These are phyloP conservation scores for Drosophila bunnanda DNA, from an alignment of 2,888 invertebrate genomes.

Conservation along the genomic window DNA sequence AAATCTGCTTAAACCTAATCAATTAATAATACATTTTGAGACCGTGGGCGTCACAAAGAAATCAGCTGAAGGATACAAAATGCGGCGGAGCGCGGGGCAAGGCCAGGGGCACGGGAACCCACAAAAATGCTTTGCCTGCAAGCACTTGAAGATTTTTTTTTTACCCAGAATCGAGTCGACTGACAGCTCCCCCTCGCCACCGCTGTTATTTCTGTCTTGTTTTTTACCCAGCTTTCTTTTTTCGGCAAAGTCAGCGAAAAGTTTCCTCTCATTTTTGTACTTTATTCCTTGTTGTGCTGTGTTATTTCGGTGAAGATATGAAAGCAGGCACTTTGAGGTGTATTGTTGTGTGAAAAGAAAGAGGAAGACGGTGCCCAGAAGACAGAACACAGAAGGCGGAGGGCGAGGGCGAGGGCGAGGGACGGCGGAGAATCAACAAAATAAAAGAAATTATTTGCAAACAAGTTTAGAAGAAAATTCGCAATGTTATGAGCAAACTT, in stretches of 20 bases:
- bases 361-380: conserved; percentile 35
- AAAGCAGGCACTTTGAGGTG: conserved; percentile 70
- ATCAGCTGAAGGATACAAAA: conserved; percentile 34
- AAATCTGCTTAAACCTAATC: conserved; percentile 73
- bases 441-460: conserved; percentile 81
- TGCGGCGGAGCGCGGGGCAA: conserved; percentile 6
- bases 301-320: conserved; percentile 38
- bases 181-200: conserved; percentile 8
- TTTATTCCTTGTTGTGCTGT: conserved; percentile 27
- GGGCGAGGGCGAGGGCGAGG: not conserved
- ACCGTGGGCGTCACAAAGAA: conserved; percentile 57
- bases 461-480: conserved; percentile 73
- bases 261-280: conserved; percentile 47
- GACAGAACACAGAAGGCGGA: conserved; percentile 11
- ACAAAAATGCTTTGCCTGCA: conserved; percentile 36
- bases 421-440: conserved; percentile 62
- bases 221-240: conserved; percentile 12
- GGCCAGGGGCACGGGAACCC: conserved; percentile 1
- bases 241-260: conserved; percentile 74
- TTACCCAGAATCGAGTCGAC: conserved; percentile 45
- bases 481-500: conserved; percentile 77
- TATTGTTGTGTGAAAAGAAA: conserved; percentile 74
- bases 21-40: conserved; percentile 76
- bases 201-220: conserved; percentile 27
- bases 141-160: conserved; percentile 43